These are phyloP conservation scores for Caenorhabditis japonica DNA, from an alignment of 2,888 invertebrate species.

Conservation along the genomic window DNA sequence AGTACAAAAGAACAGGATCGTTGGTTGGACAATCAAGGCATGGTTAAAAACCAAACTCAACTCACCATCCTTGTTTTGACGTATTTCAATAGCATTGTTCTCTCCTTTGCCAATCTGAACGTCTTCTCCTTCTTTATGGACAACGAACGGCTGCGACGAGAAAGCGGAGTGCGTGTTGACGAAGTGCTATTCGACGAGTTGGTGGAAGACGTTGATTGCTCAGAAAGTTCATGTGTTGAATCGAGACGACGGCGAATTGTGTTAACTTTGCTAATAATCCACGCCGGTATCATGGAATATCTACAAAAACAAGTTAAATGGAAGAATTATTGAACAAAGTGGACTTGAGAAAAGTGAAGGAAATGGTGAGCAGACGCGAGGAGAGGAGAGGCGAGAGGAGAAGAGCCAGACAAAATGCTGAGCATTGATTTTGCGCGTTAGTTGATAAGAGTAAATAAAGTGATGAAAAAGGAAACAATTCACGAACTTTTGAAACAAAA, in stretches of 20 bases:
- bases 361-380: too few relatives aligned
- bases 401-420: too few relatives aligned
- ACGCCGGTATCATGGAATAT: background rate
- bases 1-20: background rate
- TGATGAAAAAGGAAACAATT: too few relatives aligned
- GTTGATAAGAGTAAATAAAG: too few relatives aligned
- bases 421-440: too few relatives aligned
- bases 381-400: too few relatives aligned
- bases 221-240: background rate
- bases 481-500: background rate
- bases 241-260: conserved; percentile 3
- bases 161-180: background rate
- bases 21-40: background rate
- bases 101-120: too few relatives aligned
- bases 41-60: background rate
- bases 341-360: background rate
- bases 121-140: background rate
- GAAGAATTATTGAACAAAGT: background rate
- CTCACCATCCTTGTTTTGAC: too few relatives aligned
- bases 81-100: too few relatives aligned
- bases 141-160: background rate
- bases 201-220: conserved; percentile 1
- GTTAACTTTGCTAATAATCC: background rate
- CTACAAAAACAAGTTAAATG: background rate
- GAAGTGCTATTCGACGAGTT: background rate